phyloP scores from a whole-genome alignment of 2,797 vertebrate genomes.

The Coilia nasus region DNA sequence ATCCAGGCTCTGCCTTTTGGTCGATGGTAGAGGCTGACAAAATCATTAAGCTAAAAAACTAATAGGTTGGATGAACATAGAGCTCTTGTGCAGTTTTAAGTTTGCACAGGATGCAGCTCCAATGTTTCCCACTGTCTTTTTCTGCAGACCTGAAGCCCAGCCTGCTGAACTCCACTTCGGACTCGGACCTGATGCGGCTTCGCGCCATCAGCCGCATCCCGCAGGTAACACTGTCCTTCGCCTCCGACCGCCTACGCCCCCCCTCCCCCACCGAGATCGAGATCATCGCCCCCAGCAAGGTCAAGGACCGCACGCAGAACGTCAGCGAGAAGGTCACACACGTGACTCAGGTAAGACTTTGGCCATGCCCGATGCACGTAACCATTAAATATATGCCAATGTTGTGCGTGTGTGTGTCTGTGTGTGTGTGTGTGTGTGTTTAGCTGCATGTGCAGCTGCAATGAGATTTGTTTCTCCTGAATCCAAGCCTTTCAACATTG shows the following conservation, averaged over 20 bases:
- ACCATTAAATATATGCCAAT: background rate
- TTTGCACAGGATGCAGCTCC: background rate
- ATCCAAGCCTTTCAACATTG: background rate
- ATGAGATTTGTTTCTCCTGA: background rate
- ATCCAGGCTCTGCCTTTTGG: no score
- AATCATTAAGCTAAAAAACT: background rate
- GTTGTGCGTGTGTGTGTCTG: background rate
- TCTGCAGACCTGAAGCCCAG: slow-evolving; percentile 79
- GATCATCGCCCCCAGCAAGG: slow-evolving; percentile 95
- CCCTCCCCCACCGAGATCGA: slow-evolving; percentile 93
- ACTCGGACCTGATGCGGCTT: slow-evolving; percentile 88
- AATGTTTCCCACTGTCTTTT: background rate
- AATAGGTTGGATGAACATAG: background rate
- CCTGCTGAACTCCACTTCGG: slow-evolving; percentile 85
- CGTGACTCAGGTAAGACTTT: slow-evolving; percentile 79
- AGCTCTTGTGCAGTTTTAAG: background rate
- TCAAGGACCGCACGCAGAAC: slow-evolving; percentile 93
- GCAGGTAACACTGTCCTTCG: slow-evolving; percentile 92
- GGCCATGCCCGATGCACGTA: background rate
- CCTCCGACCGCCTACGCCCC: slow-evolving; percentile 86
- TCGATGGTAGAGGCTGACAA: no score
- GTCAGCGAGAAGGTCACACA: slow-evolving; percentile 99
- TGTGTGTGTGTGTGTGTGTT: background rate
- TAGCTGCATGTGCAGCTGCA: background rate
- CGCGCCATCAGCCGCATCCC: slow-evolving; percentile 88